Conservation (phyloP, 2,113 vertebrate genomes). For the Rhabdornis inornatus region DNA sequence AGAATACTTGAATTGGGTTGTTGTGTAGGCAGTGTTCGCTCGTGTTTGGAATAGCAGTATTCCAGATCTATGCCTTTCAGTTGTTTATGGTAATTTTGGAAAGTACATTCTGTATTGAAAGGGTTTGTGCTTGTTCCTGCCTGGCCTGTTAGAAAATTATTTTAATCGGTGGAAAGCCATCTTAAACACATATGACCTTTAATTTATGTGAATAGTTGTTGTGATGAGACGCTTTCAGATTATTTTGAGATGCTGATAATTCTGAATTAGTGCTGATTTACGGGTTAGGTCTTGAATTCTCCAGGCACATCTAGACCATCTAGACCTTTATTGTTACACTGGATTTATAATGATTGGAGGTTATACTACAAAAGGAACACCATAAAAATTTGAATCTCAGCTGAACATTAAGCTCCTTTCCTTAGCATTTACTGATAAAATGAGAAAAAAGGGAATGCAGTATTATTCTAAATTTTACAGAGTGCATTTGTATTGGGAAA, state of each 20-base stretch:
- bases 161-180: background rate
- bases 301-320: background rate
- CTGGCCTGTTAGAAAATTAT: background rate
- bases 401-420: background rate
- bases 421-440: background rate
- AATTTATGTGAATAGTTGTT: background rate
- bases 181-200: background rate
- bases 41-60: background rate
- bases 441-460: background rate
- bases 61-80: background rate
- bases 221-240: background rate
- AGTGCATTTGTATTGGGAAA: background rate
- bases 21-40: background rate
- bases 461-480: background rate
- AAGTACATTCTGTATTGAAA: background rate
- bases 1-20: background rate
- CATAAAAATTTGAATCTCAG: background rate
- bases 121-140: background rate
- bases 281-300: background rate
- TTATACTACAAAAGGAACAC: background rate
- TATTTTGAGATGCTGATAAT: background rate
- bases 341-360: background rate
- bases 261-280: background rate
- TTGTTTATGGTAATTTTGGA: background rate
- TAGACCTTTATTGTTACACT: background rate